Evolutionary conservation across 2,797 vertebrate species (phyloP).

Genomic region (Propithecus deckenii): DNA sequence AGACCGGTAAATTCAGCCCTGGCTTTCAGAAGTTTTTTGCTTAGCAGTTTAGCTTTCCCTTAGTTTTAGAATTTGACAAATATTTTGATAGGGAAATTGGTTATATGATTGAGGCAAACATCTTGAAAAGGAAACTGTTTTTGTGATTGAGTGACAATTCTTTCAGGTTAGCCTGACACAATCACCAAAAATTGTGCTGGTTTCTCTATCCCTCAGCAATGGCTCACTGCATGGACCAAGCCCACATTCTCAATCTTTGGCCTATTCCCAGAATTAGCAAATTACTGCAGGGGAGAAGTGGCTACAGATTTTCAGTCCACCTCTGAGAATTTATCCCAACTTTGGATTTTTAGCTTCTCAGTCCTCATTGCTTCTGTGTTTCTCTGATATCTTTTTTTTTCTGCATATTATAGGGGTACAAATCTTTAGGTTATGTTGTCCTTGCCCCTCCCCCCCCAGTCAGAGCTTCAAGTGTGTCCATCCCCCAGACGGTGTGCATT

Average conservation of each 20-base stretch:
- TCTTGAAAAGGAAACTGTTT: neutral
- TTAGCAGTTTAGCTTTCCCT: neutral
- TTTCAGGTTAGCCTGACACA: neutral
- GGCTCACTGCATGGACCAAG: neutral
- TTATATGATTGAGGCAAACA: neutral
- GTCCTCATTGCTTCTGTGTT: neutral
- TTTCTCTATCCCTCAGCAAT: neutral
- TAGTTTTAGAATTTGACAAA: neutral
- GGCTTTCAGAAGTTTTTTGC: neutral
- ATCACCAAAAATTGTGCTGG: neutral
- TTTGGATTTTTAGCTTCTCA: neutral
- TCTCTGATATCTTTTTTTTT: neutral
- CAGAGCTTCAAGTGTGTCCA: too few species aligned
- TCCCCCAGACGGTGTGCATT: too few species aligned
- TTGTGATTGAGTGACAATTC: neutral
- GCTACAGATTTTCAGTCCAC: neutral
- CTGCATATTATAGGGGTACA: too few species aligned
- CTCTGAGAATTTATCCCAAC: neutral
- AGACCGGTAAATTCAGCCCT: neutral
- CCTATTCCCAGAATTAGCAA: neutral
- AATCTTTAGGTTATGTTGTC: too few species aligned
- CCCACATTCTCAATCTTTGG: neutral
- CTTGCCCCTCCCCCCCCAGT: too few species aligned
- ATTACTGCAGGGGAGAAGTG: neutral
- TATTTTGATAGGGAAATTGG: neutral